Percentiles rank a stretch among this genome's conserved stretches.
Conservation (phyloP, 2,113 vertebrate species). For the Myotis davidii region DNA sequence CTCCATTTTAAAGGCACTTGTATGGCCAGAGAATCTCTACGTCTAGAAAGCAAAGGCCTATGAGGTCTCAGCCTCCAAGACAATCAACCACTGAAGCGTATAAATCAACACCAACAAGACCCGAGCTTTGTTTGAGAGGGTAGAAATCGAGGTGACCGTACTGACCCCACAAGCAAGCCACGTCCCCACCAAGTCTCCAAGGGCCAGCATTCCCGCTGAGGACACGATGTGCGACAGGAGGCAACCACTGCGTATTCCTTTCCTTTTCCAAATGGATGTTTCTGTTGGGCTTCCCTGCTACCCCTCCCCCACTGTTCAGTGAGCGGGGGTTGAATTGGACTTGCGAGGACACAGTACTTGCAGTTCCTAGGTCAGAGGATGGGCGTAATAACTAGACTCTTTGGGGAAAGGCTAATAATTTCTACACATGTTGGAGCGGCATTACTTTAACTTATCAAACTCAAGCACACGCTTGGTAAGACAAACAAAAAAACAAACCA, state of each 20-base stretch:
- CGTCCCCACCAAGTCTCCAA: not conserved
- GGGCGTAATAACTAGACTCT: not conserved
- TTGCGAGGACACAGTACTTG: not conserved
- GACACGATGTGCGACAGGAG: accelerated
- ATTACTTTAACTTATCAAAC: not conserved
- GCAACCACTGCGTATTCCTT: not conserved
- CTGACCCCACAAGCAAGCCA: too few species aligned
- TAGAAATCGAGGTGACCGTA: too few species aligned
- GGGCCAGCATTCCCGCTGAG: not conserved
- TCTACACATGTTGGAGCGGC: not conserved
- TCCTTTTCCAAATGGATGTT: not conserved
- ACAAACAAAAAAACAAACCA: not conserved
- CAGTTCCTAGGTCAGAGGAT: not conserved
- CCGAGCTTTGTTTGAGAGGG: not conserved
- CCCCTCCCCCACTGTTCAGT: not conserved
- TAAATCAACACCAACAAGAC: not conserved
- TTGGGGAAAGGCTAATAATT: not conserved
- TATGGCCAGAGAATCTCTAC: not conserved
- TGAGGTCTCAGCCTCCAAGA: not conserved
- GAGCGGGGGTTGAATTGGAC: not conserved
- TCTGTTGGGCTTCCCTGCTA: not conserved
- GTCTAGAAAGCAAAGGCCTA: not conserved
- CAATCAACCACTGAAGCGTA: not conserved
- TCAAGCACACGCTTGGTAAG: not conserved
- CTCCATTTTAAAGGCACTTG: not conserved